Percentiles rank a stretch among this genome's conserved stretches.
These are phyloP conservation scores for Yoshiicerus persimilis DNA, from an alignment of 1,140 invertebrate species.

Conservation along the genomic window DNA sequence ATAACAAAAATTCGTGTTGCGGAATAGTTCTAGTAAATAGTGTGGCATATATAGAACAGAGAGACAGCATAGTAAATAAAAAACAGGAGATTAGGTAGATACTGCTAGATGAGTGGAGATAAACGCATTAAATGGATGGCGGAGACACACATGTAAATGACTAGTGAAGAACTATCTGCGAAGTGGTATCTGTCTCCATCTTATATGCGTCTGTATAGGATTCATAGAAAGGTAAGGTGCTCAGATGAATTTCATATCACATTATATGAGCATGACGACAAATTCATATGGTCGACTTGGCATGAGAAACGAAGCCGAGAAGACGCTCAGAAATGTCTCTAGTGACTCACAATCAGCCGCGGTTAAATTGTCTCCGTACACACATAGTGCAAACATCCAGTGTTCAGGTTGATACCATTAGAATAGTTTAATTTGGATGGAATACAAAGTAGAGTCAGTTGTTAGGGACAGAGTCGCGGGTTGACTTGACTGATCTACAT, in stretches of 20 bases:
- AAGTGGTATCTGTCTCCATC: not conserved
- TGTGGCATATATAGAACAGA: not conserved
- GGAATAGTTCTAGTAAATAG: not conserved
- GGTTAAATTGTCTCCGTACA: not conserved
- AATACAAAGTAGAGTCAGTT: not conserved
- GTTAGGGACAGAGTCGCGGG: not conserved
- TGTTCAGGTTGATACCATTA: not conserved
- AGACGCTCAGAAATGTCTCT: not conserved
- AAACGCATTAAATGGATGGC: not conserved
- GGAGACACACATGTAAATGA: not conserved
- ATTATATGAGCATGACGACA: constrained; percentile 27
- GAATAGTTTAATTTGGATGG: not conserved
- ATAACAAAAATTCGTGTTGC: not conserved
- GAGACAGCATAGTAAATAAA: not conserved
- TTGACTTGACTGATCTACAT: constrained; percentile 26
- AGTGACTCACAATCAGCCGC: not conserved
- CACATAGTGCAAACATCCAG: not conserved
- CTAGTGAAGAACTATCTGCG: not conserved
- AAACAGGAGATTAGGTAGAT: not conserved
- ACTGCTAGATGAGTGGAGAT: not conserved
- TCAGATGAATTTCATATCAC: not conserved
- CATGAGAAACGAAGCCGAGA: not conserved
- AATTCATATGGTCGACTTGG: constrained; percentile 30
- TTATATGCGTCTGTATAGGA: not conserved
- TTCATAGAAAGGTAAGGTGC: not conserved